phyloP scores from a whole-genome alignment of 1,140 invertebrate genomes.

The Danaus melanippus region DNA sequence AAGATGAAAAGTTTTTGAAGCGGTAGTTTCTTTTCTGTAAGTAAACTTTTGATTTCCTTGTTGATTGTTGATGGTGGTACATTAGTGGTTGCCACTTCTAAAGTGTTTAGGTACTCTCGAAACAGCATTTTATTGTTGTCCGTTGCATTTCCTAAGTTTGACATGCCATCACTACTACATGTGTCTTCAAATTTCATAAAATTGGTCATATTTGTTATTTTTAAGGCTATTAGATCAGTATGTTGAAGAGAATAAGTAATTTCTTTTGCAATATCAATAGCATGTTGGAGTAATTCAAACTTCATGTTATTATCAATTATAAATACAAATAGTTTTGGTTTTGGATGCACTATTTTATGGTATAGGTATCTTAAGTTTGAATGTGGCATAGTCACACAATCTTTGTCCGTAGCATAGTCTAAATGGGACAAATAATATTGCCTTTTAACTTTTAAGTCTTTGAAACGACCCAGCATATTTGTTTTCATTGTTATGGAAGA shows the following conservation, averaged over 20 bases:
- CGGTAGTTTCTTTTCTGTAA: constrained; percentile 42
- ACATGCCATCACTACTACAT: constrained; percentile 49
- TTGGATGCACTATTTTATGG: constrained; percentile 60
- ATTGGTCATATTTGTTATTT: constrained; percentile 55
- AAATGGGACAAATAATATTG: constrained; percentile 64
- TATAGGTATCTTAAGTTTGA: constrained; percentile 62
- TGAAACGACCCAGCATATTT: constrained; percentile 49
- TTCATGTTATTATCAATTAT: constrained; percentile 59
- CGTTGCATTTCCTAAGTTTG: constrained; percentile 57
- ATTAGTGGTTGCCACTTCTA: constrained; percentile 39
- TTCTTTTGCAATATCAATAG: constrained; percentile 51
- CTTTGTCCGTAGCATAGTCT: constrained; percentile 64
- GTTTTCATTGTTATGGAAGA: constrained; percentile 37
- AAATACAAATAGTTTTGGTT: constrained; percentile 57
- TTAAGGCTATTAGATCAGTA: constrained; percentile 52
- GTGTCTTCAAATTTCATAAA: constrained; percentile 62
- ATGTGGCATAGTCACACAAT: constrained; percentile 56
- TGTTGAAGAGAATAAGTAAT: constrained; percentile 52
- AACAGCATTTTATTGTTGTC: constrained; percentile 59
- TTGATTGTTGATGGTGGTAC: constrained; percentile 40
- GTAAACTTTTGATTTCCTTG: constrained; percentile 42
- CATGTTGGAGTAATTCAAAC: constrained; percentile 49
- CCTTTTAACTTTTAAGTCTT: constrained; percentile 67
- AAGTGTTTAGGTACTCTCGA: constrained; percentile 45
- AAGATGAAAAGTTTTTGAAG: constrained; percentile 52